Evolutionary conservation across 2,113 vertebrate species (phyloP).

Genomic region (Capreolus pygargus): DNA sequence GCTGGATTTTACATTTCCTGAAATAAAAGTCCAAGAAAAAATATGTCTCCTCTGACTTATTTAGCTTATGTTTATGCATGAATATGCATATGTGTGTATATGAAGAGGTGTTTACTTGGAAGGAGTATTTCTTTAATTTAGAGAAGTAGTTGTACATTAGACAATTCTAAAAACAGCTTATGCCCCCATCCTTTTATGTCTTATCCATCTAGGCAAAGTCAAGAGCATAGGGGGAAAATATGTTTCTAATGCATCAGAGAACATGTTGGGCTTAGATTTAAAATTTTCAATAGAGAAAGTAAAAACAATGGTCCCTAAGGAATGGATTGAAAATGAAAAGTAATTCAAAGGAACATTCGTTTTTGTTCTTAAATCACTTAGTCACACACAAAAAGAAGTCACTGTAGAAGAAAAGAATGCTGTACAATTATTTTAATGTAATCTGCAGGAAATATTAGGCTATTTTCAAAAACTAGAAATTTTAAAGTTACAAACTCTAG

Average conservation of each 20-base stretch:
- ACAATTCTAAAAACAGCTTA: neutral
- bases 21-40: neutral
- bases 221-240: neutral
- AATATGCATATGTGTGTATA: neutral
- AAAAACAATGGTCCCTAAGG: neutral
- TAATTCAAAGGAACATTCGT: neutral
- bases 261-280: neutral
- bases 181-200: neutral
- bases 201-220: neutral
- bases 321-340: conserved; percentile 16
- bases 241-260: neutral
- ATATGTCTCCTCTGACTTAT: neutral
- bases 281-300: neutral
- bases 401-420: neutral
- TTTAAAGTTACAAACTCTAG: conserved; percentile 14
- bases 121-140: neutral
- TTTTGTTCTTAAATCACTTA: conserved; percentile 11
- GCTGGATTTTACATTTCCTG: neutral
- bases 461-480: neutral
- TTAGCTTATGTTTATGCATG: neutral
- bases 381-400: neutral
- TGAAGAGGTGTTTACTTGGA: neutral
- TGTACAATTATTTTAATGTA: neutral
- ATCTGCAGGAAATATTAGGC: neutral
- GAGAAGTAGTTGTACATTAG: neutral